Evolutionary conservation across 2,113 vertebrate genomes (phyloP).

Genomic region (Ciconia maguari): DNA sequence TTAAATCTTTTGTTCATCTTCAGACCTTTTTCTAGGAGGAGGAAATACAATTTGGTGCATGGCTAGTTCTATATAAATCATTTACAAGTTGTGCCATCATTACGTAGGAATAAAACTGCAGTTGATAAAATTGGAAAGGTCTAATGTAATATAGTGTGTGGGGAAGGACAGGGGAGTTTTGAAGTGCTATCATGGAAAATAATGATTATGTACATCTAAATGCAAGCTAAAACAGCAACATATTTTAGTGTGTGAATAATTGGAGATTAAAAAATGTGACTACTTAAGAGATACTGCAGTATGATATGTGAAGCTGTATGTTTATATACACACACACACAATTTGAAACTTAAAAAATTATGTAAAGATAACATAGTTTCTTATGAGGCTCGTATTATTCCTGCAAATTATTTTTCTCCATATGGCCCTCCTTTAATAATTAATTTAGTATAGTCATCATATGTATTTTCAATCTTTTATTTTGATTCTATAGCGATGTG

Average conservation of each 20-base stretch:
- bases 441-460: not conserved
- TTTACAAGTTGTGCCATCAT: not conserved
- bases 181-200: not conserved
- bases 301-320: not conserved
- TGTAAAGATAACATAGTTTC: not conserved
- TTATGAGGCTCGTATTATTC: not conserved
- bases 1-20: conserved; percentile 8
- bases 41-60: not conserved
- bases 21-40: not conserved
- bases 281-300: not conserved
- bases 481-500: not conserved
- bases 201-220: not conserved
- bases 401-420: not conserved
- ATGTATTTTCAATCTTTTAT: not conserved
- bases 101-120: not conserved
- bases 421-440: not conserved
- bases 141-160: not conserved
- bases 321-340: not conserved
- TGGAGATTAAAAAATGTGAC: not conserved
- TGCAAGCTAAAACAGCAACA: not conserved
- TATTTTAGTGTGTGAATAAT: not conserved
- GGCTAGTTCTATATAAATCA: not conserved
- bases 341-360: not conserved
- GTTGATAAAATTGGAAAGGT: not conserved
- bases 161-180: not conserved